Evolutionary conservation across 2,888 invertebrate species (phyloP).

Genomic region (Boloria euphrosyne): DNA sequence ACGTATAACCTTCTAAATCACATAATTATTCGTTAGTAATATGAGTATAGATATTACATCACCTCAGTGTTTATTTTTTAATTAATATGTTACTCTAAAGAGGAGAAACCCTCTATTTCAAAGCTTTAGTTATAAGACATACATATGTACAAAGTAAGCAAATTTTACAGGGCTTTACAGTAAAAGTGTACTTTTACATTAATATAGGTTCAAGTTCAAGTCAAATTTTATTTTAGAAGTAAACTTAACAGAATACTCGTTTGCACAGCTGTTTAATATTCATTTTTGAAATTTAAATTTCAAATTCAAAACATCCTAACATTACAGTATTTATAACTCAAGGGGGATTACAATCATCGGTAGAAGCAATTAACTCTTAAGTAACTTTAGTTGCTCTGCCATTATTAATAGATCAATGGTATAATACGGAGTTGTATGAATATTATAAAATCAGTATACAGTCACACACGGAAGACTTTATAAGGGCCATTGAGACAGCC

Average conservation of each 20-base stretch:
- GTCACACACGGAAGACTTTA: conserved; percentile 47
- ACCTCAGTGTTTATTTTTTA: too few relatives aligned
- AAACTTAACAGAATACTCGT: not conserved
- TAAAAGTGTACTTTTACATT: too few relatives aligned
- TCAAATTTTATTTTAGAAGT: not conserved
- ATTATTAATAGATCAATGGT: conserved; percentile 63
- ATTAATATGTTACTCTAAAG: too few relatives aligned
- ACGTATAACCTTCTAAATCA: too few relatives aligned
- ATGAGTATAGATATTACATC: too few relatives aligned
- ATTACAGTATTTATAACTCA: conserved; percentile 65
- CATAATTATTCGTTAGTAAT: too few relatives aligned
- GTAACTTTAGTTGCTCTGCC: conserved; percentile 65
- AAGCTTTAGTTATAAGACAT: too few relatives aligned
- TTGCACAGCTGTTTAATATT: too few relatives aligned
- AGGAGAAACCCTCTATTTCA: too few relatives aligned
- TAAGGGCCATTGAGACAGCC: conserved; percentile 45
- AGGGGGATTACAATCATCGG: conserved; percentile 67
- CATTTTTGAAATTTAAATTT: not conserved
- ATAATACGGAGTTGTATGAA: conserved; percentile 54
- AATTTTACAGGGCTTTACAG: too few relatives aligned
- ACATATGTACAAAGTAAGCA: too few relatives aligned
- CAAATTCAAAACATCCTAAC: conserved; percentile 61
- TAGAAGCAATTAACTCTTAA: conserved; percentile 62
- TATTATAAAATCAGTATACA: conserved; percentile 51
- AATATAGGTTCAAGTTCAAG: too few relatives aligned